A percentile compares a stretch with the other conserved stretches of the same genome.
Conservation (phyloP, 2,797 vertebrate genomes). For the Antrozous pallidus region DNA sequence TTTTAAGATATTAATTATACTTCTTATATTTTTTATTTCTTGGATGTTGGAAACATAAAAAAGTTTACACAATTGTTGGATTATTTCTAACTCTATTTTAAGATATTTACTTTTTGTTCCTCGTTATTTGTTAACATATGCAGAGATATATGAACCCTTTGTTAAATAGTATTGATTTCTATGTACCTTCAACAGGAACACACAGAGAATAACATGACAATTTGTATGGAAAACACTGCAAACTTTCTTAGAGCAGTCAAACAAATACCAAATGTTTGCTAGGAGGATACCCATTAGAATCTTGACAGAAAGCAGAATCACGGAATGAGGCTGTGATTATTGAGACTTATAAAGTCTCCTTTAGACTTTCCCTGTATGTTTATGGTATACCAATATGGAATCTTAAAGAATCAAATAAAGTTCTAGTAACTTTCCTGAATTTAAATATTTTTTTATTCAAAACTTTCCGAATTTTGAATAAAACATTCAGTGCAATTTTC, state of each 20-base stretch:
- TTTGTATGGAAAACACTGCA: constrained; percentile 26
- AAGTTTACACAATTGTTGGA: not conserved
- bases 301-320: not conserved
- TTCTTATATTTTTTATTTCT: not conserved
- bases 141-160: not conserved
- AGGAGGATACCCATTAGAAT: not conserved
- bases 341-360: not conserved
- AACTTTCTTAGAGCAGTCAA: not conserved
- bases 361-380: not conserved
- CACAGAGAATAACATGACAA: not conserved
- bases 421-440: not conserved
- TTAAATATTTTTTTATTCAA: not conserved
- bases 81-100: not conserved
- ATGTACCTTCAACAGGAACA: not conserved
- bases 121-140: not conserved
- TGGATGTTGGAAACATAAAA: not conserved
- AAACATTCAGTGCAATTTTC: not conserved
- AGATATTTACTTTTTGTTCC: not conserved
- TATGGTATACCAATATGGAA: not conserved
- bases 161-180: constrained; percentile 13
- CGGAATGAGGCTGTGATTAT: not conserved
- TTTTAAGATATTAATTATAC: not conserved
- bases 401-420: not conserved
- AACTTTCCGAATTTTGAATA: not conserved
- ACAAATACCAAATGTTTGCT: not conserved